Conservation (phyloP, 2,888 invertebrate genomes). For the Caenorhabditis wallacei region DNA sequence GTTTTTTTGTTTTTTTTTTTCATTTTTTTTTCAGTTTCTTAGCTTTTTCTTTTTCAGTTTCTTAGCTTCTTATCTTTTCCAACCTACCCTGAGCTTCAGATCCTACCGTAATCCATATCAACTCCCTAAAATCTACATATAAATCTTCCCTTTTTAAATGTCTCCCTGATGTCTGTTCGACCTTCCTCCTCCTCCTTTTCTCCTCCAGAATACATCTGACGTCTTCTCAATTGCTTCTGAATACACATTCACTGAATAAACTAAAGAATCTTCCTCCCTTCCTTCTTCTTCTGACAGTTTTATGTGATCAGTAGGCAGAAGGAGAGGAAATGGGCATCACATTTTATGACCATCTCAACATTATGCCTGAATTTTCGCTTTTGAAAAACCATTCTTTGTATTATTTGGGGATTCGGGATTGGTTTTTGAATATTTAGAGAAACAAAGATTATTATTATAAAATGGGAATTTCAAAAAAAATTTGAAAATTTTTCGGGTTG, state of each 20-base stretch:
- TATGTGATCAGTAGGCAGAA: slow-evolving; percentile 56
- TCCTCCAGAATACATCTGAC: background rate
- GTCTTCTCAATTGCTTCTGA: slow-evolving; percentile 29
- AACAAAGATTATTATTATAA: too few species aligned
- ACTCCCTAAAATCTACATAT: slow-evolving; percentile 1
- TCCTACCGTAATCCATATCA: slow-evolving; percentile 3
- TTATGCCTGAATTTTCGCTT: slow-evolving; percentile 52
- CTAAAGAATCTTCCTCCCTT: slow-evolving; percentile 7
- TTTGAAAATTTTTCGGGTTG: too few species aligned
- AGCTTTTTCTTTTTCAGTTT: too few species aligned
- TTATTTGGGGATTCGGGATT: background rate
- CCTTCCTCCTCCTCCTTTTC: background rate
- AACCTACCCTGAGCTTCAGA: background rate
- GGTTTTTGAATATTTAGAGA: too few species aligned
- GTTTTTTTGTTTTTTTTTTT: too few species aligned
- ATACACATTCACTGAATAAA: slow-evolving; percentile 21
- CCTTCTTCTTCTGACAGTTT: slow-evolving; percentile 50
- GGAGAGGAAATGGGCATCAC: slow-evolving; percentile 47
- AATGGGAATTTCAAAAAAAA: too few species aligned
- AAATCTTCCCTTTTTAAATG: slow-evolving; percentile 9
- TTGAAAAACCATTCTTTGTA: slow-evolving; percentile 31
- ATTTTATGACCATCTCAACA: slow-evolving; percentile 62
- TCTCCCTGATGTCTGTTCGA: slow-evolving; percentile 42
- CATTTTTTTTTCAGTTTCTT: too few species aligned
- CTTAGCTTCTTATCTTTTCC: too few species aligned